A percentile compares a stretch with the other conserved stretches of the same genome.
These are phyloP conservation scores for Alviniconcha marisindica DNA, from an alignment of 1,140 invertebrate genomes.

Conservation along the genomic window DNA sequence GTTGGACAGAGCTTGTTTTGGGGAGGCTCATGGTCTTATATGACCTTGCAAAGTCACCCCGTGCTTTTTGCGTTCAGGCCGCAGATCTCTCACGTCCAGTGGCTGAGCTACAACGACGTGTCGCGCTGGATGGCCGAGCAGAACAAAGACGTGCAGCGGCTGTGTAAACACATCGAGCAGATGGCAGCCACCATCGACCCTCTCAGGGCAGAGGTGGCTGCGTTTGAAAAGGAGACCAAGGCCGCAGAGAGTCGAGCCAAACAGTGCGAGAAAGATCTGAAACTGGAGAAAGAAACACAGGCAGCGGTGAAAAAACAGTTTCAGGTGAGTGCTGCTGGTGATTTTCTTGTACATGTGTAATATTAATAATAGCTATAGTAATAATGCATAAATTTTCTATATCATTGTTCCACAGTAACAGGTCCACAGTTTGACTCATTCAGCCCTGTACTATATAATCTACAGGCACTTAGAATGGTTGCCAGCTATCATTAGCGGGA, in stretches of 20 bases:
- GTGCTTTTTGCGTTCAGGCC: constrained; percentile 40
- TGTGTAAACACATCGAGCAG: constrained; percentile 66
- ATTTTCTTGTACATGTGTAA: too few relatives aligned
- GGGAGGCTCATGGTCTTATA: too few relatives aligned
- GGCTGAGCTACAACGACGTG: constrained; percentile 70
- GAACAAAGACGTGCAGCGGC: constrained; percentile 70
- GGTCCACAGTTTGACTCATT: too few relatives aligned
- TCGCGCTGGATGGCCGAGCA: constrained; percentile 70
- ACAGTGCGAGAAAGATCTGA: constrained; percentile 64
- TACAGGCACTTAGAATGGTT: too few relatives aligned
- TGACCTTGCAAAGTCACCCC: too few relatives aligned
- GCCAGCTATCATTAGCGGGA: too few relatives aligned
- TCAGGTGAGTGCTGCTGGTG: constrained; percentile 67
- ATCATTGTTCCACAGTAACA: too few relatives aligned
- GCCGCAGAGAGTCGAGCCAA: constrained; percentile 63
- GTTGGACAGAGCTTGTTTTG: too few relatives aligned
- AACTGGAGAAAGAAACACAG: constrained; percentile 65
- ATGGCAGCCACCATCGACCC: constrained; percentile 62
- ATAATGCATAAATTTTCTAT: too few relatives aligned
- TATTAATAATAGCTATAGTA: too few relatives aligned
- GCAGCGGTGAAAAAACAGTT: constrained; percentile 62
- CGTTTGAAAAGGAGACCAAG: constrained; percentile 57
- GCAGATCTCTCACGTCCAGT: constrained; percentile 63
- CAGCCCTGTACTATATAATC: too few relatives aligned
- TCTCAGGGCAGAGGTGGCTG: constrained; percentile 63